Evolutionary conservation across 2,113 vertebrate genomes (phyloP).

Genomic region (Ochotona princeps): DNA sequence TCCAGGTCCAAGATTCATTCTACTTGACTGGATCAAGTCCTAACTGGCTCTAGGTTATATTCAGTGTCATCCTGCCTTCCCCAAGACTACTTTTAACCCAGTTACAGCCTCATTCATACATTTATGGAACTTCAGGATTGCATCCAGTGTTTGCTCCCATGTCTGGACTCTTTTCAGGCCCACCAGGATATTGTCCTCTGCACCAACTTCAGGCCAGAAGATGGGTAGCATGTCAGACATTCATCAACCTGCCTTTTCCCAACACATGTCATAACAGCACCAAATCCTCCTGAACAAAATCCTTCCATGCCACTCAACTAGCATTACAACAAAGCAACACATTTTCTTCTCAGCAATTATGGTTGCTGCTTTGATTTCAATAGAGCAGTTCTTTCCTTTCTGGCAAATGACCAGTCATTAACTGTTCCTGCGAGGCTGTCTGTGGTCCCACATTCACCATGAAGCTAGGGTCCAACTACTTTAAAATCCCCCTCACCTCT

Average conservation of each 20-base stretch:
- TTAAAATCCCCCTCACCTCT: not conserved
- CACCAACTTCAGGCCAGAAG: not conserved
- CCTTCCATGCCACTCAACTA: not conserved
- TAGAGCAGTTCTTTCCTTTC: not conserved
- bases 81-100: not conserved
- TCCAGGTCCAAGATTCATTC: not conserved
- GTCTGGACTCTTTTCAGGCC: not conserved
- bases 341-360: not conserved
- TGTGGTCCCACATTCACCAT: not conserved
- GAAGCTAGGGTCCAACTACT: not conserved
- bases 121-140: not conserved
- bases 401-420: not conserved
- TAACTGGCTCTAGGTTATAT: not conserved
- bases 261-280: not conserved
- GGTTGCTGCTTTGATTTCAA: not conserved
- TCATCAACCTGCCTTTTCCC: not conserved
- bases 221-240: not conserved
- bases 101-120: not conserved
- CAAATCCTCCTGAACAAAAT: not conserved
- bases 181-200: not conserved
- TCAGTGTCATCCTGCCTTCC: not conserved
- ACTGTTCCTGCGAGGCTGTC: not conserved
- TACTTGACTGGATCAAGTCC: not conserved
- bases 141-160: not conserved
- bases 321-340: not conserved